A percentile compares a stretch with the other conserved stretches of the same genome.
phyloP scores from a whole-genome alignment of 2,797 vertebrate species.

The Ibycter americanus region DNA sequence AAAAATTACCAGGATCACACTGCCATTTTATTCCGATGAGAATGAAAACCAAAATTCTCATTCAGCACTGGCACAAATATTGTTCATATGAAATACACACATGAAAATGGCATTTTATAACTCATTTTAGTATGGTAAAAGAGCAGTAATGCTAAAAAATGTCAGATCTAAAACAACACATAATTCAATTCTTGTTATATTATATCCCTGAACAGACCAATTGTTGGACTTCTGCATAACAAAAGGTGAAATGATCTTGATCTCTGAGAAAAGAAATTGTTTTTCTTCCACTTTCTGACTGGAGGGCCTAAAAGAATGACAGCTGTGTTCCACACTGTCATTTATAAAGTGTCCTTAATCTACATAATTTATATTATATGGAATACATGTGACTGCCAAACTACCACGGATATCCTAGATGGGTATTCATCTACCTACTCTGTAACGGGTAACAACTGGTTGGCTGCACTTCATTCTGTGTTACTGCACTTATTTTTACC shows the following conservation, averaged over 20 bases:
- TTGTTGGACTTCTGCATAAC: not conserved
- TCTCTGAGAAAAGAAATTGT: not conserved
- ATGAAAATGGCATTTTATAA: not conserved
- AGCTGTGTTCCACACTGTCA: not conserved
- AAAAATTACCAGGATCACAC: conserved; percentile 42
- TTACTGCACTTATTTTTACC: not conserved
- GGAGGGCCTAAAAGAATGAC: conserved; percentile 5
- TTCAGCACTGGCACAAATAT: not conserved
- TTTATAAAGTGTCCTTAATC: conserved; percentile 1
- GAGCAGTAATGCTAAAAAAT: not conserved
- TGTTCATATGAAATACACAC: not conserved
- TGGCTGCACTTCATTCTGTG: not conserved
- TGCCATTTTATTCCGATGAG: conserved; percentile 6
- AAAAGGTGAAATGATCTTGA: not conserved
- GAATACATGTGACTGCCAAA: not conserved
- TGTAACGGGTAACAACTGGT: not conserved
- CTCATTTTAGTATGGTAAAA: not conserved
- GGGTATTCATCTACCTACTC: not conserved
- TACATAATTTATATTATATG: not conserved
- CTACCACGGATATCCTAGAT: not conserved
- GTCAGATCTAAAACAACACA: not conserved
- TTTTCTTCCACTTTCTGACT: conserved; percentile 11
- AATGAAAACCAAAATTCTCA: conserved; percentile 3
- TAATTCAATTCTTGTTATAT: not conserved
- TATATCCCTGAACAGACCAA: not conserved